A percentile compares a stretch with the other conserved stretches of the same genome.
These are phyloP conservation scores for Sorex maritimensis DNA, from an alignment of 2,797 vertebrate species.

Conservation along the genomic window DNA sequence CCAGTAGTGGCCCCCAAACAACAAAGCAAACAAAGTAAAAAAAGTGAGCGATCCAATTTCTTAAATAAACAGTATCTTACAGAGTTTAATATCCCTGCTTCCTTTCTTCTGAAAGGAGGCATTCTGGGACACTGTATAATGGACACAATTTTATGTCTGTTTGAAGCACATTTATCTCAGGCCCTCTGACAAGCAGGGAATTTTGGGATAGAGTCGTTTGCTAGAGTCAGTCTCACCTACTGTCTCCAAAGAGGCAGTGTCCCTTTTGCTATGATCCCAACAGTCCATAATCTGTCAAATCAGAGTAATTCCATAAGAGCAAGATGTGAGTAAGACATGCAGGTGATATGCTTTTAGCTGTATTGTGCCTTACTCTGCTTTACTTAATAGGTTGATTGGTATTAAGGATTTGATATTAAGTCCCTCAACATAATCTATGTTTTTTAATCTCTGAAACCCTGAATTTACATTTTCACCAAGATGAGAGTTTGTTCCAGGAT, in stretches of 20 bases:
- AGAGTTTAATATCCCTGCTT: constrained; percentile 2
- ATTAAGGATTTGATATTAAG: background rate
- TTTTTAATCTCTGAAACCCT: background rate
- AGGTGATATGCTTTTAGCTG: background rate
- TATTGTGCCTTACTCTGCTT: background rate
- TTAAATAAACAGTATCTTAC: background rate
- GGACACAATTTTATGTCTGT: background rate
- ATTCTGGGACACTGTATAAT: background rate
- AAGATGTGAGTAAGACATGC: background rate
- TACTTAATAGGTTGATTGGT: background rate
- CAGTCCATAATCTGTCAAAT: background rate
- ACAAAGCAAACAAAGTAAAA: too few species aligned
- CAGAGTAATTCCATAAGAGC: background rate
- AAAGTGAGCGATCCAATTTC: background rate
- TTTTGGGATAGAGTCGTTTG: background rate
- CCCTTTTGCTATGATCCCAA: background rate
- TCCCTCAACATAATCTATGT: too few species aligned
- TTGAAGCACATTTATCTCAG: background rate
- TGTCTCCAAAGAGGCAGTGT: background rate
- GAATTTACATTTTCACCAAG: background rate
- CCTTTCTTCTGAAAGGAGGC: background rate
- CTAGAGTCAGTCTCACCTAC: background rate
- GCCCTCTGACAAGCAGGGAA: background rate
- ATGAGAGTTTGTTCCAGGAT: constrained; percentile 14
- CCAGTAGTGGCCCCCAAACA: too few species aligned